Conservation (phyloP, 1,140 invertebrate genomes). For the Euura saliciscinereae region DNA sequence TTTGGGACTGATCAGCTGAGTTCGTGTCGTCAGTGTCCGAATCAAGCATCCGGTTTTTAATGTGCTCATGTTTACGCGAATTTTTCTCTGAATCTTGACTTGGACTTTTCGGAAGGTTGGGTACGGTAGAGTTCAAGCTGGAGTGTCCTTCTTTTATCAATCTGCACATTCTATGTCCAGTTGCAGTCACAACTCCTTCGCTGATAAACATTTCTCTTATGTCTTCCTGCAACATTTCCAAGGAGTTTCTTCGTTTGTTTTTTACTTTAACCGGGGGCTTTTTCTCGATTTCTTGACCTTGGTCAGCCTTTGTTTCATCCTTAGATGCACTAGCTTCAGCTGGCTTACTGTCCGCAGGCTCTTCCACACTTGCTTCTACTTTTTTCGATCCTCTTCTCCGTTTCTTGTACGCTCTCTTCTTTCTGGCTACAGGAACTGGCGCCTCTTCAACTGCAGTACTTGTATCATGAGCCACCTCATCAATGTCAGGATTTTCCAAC, state of each 20-base stretch:
- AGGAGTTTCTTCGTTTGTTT: constrained; percentile 54
- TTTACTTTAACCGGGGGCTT: constrained; percentile 29
- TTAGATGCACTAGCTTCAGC: constrained; percentile 46
- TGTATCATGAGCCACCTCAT: background rate
- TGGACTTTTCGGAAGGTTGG: constrained; percentile 9
- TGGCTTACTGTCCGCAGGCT: constrained; percentile 35
- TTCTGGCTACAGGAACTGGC: background rate
- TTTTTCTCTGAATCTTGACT: background rate
- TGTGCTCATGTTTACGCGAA: background rate
- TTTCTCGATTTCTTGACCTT: constrained; percentile 25
- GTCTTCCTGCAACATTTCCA: constrained; percentile 69
- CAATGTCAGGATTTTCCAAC: background rate
- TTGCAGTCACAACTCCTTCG: constrained; percentile 64
- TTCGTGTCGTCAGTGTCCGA: background rate
- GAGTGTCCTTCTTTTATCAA: constrained; percentile 34
- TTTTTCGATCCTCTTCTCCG: constrained; percentile 37
- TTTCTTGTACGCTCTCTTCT: constrained; percentile 13
- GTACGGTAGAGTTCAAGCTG: constrained; percentile 18
- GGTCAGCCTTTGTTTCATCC: constrained; percentile 50
- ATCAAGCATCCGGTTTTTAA: background rate
- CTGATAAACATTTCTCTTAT: constrained; percentile 72
- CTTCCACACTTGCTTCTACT: constrained; percentile 51
- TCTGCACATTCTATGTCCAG: constrained; percentile 53
- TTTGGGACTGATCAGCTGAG: background rate
- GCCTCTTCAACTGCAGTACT: constrained; percentile 11